Evolutionary conservation across 2,113 vertebrate species (phyloP).

Genomic region (Lepus timidus): DNA sequence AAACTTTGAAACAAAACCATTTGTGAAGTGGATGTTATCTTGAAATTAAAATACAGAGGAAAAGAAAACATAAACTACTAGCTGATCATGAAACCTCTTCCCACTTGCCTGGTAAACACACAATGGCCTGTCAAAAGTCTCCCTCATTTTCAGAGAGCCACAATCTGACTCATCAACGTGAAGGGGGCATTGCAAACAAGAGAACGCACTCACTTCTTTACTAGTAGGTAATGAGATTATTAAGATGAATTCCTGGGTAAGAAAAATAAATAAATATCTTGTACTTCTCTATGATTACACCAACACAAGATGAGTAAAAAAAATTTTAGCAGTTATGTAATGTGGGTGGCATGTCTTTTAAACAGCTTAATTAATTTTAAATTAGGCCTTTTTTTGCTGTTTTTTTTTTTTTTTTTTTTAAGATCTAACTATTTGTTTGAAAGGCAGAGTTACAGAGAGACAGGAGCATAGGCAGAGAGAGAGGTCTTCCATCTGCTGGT

Average conservation of each 20-base stretch:
- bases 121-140: constrained; percentile 39
- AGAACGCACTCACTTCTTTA: background rate
- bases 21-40: background rate
- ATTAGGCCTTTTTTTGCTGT: background rate
- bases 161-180: background rate
- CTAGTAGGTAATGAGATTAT: background rate
- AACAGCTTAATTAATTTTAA: constrained; percentile 20
- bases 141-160: background rate
- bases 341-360: background rate
- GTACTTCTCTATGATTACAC: background rate
- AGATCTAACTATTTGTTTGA: too few relatives aligned
- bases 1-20: background rate
- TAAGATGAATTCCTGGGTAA: background rate
- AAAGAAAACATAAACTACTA: background rate
- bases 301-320: background rate
- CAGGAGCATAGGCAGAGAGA: too few relatives aligned
- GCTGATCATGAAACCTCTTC: background rate
- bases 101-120: constrained; percentile 48
- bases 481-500: too few relatives aligned
- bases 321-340: background rate
- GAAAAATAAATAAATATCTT: background rate
- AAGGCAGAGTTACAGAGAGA: too few relatives aligned
- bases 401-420: too few relatives aligned
- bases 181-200: constrained; percentile 21
- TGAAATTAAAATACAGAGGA: background rate